Evolutionary conservation across 2,797 vertebrate species (phyloP).

Genomic region (Lithobates sylvaticus): DNA sequence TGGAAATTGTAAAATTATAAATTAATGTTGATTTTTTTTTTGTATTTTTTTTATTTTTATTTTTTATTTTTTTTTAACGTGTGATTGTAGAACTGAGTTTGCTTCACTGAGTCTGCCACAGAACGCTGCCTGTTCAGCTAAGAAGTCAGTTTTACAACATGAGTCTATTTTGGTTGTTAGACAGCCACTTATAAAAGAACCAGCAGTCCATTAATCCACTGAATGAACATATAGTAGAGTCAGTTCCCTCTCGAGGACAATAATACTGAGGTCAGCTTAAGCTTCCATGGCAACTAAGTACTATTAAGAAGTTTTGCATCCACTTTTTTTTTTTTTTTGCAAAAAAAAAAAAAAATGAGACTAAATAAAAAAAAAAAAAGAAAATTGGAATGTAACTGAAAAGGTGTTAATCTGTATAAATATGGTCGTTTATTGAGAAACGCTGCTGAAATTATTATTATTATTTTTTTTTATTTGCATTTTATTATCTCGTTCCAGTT

Average conservation of each 20-base stretch:
- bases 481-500: not conserved
- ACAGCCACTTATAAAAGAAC: constrained; percentile 79
- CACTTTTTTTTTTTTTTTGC: constrained; percentile 76
- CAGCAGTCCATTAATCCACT: constrained; percentile 87
- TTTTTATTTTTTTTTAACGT: constrained; percentile 47
- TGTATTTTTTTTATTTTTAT: no score
- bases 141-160: constrained; percentile 75
- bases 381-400: constrained; percentile 53
- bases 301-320: constrained; percentile 84
- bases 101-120: constrained; percentile 75
- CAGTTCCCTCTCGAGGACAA: constrained; percentile 84
- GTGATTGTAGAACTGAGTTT: constrained; percentile 66
- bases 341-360: constrained; percentile 70
- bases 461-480: not conserved
- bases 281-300: constrained; percentile 86
- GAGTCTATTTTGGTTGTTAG: constrained; percentile 77
- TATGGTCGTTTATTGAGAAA: constrained; percentile 32
- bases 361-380: constrained; percentile 53
- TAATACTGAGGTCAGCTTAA: constrained; percentile 83
- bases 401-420: constrained; percentile 59
- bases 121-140: constrained; percentile 76
- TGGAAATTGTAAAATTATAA: not conserved
- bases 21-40: constrained; percentile 69
- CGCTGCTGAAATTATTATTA: not conserved
- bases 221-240: constrained; percentile 86